Conservation (phyloP, 1,140 invertebrate species). For the Drosophila athabasca region DNA sequence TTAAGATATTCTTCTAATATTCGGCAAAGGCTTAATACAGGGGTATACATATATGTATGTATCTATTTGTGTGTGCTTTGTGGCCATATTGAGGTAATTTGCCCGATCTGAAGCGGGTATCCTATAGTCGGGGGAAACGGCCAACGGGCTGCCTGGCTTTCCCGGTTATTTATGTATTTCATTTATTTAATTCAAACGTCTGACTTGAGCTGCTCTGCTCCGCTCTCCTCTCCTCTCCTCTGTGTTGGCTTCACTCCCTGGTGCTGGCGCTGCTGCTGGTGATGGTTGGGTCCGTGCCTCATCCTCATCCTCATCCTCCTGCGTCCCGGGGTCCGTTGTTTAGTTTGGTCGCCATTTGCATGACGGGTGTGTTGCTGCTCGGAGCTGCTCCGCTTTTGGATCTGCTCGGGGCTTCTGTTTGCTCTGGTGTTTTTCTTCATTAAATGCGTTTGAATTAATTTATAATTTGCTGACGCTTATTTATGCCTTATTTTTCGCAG, state of each 20-base stretch:
- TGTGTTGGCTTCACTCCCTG: conserved; percentile 18
- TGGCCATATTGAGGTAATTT: background rate
- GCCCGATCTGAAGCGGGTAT: background rate
- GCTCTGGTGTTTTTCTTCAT: conserved; percentile 72
- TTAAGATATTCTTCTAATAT: too few relatives aligned
- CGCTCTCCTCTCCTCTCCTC: too few relatives aligned
- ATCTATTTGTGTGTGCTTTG: background rate
- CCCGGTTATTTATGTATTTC: conserved; percentile 73
- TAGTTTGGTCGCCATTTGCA: conserved; percentile 47
- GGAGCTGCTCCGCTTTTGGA: too few relatives aligned
- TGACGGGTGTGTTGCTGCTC: conserved; percentile 11
- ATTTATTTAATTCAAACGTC: conserved; percentile 78
- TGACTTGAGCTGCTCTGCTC: conserved; percentile 26
- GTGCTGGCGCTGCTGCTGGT: too few relatives aligned
- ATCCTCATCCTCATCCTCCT: too few relatives aligned
- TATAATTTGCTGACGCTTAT: conserved; percentile 78
- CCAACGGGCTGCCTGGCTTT: background rate
- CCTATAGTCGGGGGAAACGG: background rate
- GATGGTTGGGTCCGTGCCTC: background rate
- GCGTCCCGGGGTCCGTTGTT: conserved; percentile 16
- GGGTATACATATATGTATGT: background rate
- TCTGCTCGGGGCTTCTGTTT: conserved; percentile 20
- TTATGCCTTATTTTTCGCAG: conserved; percentile 43
- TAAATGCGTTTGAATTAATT: conserved; percentile 80
- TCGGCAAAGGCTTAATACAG: too few relatives aligned